Evolutionary conservation across 2,113 vertebrate genomes (phyloP), one percentile per base, ranked within the genome.

Genomic region (Euleptes europaea): DNA sequence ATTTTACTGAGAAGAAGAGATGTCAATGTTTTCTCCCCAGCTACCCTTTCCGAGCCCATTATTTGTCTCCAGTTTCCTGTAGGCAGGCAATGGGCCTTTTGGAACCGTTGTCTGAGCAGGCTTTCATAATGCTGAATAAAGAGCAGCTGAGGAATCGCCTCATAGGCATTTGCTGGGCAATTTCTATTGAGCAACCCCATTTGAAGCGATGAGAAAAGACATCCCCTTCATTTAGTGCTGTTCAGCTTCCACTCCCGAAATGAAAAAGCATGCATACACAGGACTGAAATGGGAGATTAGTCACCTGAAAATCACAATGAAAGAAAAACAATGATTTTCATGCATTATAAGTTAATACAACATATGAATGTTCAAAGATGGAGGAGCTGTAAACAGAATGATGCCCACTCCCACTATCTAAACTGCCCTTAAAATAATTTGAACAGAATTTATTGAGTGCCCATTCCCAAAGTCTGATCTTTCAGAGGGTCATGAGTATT

Each of bases 41-140:
- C 93, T 87, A 15, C 88, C 89, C 91, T 91, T 91, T 92, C 85
- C 8, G 54, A 88, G 21, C 69, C 91, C 90, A 8, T 90, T 93
- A 85, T 92, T 95, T 78, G 84, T 82, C 93, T 95, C 91, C 84
- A 88, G 92, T 94, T 95, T 95, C 94, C 92, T 88, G 73, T 44
- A 93, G 93, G 91, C 91, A 73, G 81, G 84, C 83, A 49, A 38
- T 44, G 93, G 91, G 80, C 86, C 5, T 86, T 94, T 91, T 88
- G 87, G 90, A 63, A 84, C 85, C 76, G 73, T 38, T 91, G 74
- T 90, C 86, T 84, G 91, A 86, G 88, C 15, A 0, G 74, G 84
- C 82, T 92, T 87, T 93, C 88, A 86, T 31, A 84, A 82, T 47
- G 0, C 80, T 80, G 91, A 92, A 67, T 67, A 88, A 89, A 84